Conservation (phyloP, 2,888 invertebrate genomes). For the Parelbella ahira region DNA sequence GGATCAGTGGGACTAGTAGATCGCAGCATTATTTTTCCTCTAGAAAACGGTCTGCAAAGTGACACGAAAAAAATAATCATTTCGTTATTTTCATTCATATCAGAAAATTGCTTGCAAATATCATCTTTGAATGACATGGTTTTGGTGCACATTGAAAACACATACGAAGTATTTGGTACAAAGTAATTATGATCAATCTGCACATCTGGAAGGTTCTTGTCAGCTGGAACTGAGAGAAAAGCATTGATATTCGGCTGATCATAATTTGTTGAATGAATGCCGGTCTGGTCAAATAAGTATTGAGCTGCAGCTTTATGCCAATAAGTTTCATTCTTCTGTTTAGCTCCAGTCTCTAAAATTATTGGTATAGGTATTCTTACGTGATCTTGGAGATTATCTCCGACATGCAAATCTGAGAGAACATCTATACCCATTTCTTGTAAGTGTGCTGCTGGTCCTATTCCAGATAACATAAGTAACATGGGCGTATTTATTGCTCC, state of each 20-base stretch:
- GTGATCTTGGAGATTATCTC: slow-evolving; percentile 73
- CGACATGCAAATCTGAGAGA: slow-evolving; percentile 55
- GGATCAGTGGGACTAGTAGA: slow-evolving; percentile 49
- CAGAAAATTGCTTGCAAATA: slow-evolving; percentile 57
- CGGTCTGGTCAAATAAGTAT: slow-evolving; percentile 60
- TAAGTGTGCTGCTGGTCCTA: slow-evolving; percentile 55
- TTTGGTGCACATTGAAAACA: slow-evolving; percentile 52
- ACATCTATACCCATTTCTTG: slow-evolving; percentile 49
- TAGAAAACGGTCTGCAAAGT: slow-evolving; percentile 61
- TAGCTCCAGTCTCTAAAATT: slow-evolving; percentile 54
- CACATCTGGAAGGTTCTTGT: slow-evolving; percentile 56
- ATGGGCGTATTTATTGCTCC: slow-evolving; percentile 62
- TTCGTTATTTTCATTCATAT: slow-evolving; percentile 59
- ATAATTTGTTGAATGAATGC: slow-evolving; percentile 63
- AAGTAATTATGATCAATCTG: slow-evolving; percentile 73
- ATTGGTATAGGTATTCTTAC: slow-evolving; percentile 66
- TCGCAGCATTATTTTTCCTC: slow-evolving; percentile 52
- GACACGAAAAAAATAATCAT: slow-evolving; percentile 60
- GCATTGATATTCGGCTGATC: slow-evolving; percentile 69
- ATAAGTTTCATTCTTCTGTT: slow-evolving; percentile 45
- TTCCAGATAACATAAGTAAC: slow-evolving; percentile 61
- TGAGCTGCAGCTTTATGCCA: slow-evolving; percentile 60
- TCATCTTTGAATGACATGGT: slow-evolving; percentile 51
- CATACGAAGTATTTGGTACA: slow-evolving; percentile 55
- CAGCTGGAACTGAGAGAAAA: slow-evolving; percentile 54